These are phyloP conservation scores for Diglossa cyanea DNA, from an alignment of 2,797 vertebrate genomes.

Conservation along the genomic window DNA sequence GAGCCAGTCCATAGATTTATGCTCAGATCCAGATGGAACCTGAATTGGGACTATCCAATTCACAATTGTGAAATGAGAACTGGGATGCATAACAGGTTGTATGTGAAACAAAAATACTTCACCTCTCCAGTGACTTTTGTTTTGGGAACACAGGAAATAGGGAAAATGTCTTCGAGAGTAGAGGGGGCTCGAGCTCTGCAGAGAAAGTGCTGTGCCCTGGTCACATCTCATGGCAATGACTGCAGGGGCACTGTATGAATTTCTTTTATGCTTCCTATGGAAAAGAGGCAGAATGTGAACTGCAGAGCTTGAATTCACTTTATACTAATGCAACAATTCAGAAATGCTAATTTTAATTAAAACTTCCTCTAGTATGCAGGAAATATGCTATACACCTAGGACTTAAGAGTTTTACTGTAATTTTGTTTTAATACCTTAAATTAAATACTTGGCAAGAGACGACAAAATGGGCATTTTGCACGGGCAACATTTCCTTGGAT, in stretches of 20 bases:
- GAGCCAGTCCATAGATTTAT: not conserved
- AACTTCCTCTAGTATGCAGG: slow-evolving; percentile 52
- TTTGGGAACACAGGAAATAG: not conserved
- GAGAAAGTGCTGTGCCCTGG: not conserved
- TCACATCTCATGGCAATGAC: not conserved
- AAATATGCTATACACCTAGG: slow-evolving; percentile 9
- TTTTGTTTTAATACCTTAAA: slow-evolving; percentile 61
- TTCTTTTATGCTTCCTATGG: not conserved
- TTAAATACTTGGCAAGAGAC: slow-evolving; percentile 21
- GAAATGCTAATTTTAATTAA: slow-evolving; percentile 54
- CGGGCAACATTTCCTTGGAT: not conserved
- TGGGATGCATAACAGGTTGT: not conserved
- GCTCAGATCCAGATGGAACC: not conserved
- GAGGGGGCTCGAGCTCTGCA: not conserved
- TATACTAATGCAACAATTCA: not conserved
- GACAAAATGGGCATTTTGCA: slow-evolving; percentile 4
- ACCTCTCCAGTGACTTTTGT: not conserved
- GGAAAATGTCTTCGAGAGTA: not conserved
- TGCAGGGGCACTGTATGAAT: not conserved
- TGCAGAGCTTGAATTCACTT: not conserved
- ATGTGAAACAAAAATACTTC: not conserved
- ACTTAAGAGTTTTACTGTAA: slow-evolving; percentile 46
- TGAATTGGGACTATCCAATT: not conserved
- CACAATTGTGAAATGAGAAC: not conserved
- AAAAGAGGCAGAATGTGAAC: not conserved